Conservation (phyloP, 1,140 invertebrate species). For the Drosophila littoralis region DNA sequence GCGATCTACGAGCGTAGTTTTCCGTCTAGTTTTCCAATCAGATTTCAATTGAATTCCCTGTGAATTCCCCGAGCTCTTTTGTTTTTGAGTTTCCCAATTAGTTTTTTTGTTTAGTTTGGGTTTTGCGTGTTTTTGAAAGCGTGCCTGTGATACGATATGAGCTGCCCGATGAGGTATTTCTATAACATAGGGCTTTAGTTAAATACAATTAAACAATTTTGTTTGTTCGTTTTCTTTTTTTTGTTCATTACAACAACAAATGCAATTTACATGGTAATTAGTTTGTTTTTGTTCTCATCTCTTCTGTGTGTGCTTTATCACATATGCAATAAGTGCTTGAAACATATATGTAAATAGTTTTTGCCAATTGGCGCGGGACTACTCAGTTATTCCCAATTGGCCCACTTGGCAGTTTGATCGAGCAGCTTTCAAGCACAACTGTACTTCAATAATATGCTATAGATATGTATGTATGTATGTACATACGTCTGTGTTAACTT, state of each 20-base stretch:
- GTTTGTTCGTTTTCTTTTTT: conserved; percentile 23
- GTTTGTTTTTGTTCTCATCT: conserved; percentile 15
- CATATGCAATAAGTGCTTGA: conserved; percentile 48
- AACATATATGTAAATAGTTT: neutral
- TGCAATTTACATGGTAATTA: conserved; percentile 39
- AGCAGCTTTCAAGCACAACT: conserved; percentile 37
- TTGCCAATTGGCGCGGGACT: too few relatives aligned
- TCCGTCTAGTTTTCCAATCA: conserved; percentile 16
- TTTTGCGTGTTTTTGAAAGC: conserved; percentile 64
- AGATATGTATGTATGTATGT: conserved; percentile 4
- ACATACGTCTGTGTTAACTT: conserved; percentile 57
- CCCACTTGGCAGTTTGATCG: neutral
- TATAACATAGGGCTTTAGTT: conserved; percentile 59
- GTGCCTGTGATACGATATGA: conserved; percentile 84
- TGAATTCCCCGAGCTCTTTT: neutral
- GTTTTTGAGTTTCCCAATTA: conserved; percentile 7
- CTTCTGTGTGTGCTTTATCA: neutral
- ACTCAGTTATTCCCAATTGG: too few relatives aligned
- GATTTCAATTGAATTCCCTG: conserved; percentile 15
- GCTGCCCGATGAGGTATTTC: conserved; percentile 54
- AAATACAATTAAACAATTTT: conserved; percentile 57
- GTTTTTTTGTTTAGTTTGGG: conserved; percentile 1
- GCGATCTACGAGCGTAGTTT: too few relatives aligned
- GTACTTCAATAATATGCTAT: conserved; percentile 58
- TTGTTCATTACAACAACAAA: conserved; percentile 35